phyloP scores from a whole-genome alignment of 2,113 vertebrate genomes.

The Neopipo cinnamomea region DNA sequence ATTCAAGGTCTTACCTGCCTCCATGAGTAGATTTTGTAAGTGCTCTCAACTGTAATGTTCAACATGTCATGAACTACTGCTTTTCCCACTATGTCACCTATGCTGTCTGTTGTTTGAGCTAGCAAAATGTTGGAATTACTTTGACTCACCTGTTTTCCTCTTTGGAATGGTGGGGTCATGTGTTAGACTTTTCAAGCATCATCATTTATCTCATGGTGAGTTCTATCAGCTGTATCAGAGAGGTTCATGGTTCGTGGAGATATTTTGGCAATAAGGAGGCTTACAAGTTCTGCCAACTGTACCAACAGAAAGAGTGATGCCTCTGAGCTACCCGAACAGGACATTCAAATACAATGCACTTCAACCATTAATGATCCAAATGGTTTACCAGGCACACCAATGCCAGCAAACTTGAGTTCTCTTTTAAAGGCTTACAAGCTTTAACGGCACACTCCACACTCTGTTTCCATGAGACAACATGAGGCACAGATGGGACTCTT shows the following conservation, averaged over 20 bases:
- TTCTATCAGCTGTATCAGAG: not conserved
- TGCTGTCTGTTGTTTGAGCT: not conserved
- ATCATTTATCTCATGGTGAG: not conserved
- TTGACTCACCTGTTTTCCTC: not conserved
- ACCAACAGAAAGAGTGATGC: not conserved
- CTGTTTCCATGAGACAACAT: not conserved
- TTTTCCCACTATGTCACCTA: not conserved
- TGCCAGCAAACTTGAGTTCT: not conserved
- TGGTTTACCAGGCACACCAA: not conserved
- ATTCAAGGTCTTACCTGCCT: not conserved
- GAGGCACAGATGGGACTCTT: not conserved
- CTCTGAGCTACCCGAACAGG: not conserved
- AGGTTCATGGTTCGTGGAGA: not conserved
- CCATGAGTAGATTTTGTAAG: not conserved
- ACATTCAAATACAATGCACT: not conserved
- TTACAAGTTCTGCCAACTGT: not conserved
- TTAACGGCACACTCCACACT: not conserved
- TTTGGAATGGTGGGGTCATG: not conserved
- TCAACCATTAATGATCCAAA: not conserved
- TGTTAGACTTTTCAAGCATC: not conserved
- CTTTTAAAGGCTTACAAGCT: not conserved
- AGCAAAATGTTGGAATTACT: not conserved
- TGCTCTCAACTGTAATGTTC: not conserved
- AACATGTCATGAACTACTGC: not conserved
- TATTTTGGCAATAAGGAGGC: not conserved